Percentiles rank a stretch among this genome's conserved stretches.
phyloP scores from a whole-genome alignment of 2,113 vertebrate genomes.

The Silurus glanis region DNA sequence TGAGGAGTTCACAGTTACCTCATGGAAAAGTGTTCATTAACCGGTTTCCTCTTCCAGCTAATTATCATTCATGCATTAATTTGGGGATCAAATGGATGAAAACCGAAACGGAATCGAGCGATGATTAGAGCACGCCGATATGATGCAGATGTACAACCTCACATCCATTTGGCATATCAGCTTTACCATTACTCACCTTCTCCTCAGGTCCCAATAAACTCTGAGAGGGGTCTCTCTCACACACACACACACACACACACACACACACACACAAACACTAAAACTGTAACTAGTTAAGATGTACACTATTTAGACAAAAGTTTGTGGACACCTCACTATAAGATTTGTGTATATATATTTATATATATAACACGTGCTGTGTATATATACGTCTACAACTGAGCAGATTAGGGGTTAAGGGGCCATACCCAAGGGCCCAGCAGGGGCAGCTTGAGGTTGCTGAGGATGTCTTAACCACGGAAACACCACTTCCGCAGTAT shows the following conservation, averaged over 20 bases:
- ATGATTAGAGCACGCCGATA: constrained; percentile 50
- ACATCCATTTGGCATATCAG: constrained; percentile 57
- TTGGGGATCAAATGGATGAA: neutral
- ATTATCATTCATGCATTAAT: constrained; percentile 17
- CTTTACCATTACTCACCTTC: constrained; percentile 66
- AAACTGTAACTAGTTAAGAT: no score
- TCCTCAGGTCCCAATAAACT: constrained; percentile 45
- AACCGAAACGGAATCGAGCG: constrained; percentile 13
- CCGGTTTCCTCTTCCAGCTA: neutral
- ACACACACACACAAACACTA: constrained; percentile 8
- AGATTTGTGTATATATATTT: no score
- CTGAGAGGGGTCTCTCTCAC: neutral
- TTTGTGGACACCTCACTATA: no score
- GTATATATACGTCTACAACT: no score
- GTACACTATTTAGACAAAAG: no score
- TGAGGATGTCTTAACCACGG: no score
- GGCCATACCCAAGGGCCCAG: no score
- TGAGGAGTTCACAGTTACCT: neutral
- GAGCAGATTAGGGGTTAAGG: no score
- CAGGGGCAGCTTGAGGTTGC: no score
- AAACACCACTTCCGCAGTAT: no score
- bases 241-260: neutral
- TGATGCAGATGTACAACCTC: constrained; percentile 65
- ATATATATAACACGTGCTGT: no score
- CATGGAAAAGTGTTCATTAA: neutral